These are phyloP conservation scores for Chaenogobius annularis DNA, from an alignment of 2,113 vertebrate genomes.

Conservation along the genomic window DNA sequence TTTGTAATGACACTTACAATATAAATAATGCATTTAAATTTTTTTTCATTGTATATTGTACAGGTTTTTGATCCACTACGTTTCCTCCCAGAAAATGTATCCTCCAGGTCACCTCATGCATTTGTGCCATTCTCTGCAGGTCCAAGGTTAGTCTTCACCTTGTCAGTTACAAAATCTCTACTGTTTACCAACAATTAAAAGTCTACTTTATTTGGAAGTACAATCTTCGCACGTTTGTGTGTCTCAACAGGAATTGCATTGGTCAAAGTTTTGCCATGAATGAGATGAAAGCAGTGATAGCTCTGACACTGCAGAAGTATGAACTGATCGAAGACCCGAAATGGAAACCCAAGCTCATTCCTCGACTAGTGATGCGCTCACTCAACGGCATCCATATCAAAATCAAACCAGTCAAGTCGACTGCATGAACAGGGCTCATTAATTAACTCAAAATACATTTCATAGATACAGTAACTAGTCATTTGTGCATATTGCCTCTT, in stretches of 20 bases:
- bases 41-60: background rate
- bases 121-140: slow-evolving; percentile 88
- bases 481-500: too few relatives aligned
- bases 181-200: too few relatives aligned
- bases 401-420: slow-evolving; percentile 62
- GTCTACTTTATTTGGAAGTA: too few relatives aligned
- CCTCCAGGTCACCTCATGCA: slow-evolving; percentile 81
- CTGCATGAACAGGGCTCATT: background rate
- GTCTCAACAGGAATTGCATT: slow-evolving; percentile 88
- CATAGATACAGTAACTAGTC: background rate
- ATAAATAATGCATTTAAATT: background rate
- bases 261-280: slow-evolving; percentile 91
- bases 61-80: slow-evolving; percentile 88
- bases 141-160: slow-evolving; percentile 68
- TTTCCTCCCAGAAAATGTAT: slow-evolving; percentile 85
- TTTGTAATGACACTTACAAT: too few relatives aligned
- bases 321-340: slow-evolving; percentile 72
- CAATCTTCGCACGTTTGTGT: background rate
- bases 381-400: slow-evolving; percentile 80
- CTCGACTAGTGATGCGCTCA: slow-evolving; percentile 75
- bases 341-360: slow-evolving; percentile 57
- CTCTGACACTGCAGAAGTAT: slow-evolving; percentile 79
- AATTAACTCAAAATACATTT: background rate
- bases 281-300: slow-evolving; percentile 83
- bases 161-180: too few relatives aligned